Evolutionary conservation across 2,113 vertebrate species (phyloP).

Genomic region (Sturnira hondurensis): DNA sequence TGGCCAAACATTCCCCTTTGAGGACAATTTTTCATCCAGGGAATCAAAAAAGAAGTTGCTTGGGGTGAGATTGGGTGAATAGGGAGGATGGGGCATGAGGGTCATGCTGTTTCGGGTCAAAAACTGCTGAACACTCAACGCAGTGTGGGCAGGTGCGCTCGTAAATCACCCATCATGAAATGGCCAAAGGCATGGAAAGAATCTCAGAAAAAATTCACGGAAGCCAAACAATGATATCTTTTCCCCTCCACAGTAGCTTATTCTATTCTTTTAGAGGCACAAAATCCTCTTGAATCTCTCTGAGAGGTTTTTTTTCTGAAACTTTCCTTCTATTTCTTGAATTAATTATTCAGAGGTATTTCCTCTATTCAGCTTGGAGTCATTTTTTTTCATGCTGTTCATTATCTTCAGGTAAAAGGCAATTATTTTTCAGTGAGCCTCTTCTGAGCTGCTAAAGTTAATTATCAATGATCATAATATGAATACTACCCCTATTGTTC

Average conservation of each 20-base stretch:
- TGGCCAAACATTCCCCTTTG: no score
- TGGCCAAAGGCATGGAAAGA: no score
- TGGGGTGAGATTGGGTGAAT: no score
- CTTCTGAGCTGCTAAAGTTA: neutral
- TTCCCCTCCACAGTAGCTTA: neutral
- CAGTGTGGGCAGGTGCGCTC: no score
- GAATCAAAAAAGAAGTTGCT: no score
- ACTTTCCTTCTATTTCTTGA: conserved; percentile 10
- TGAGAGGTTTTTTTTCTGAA: neutral
- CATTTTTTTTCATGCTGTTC: neutral
- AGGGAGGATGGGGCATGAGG: no score
- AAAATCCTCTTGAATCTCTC: neutral
- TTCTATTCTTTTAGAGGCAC: neutral
- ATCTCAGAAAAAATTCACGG: no score
- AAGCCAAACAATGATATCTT: neutral
- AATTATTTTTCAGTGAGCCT: neutral
- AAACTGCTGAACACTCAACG: no score
- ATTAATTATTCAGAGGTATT: neutral
- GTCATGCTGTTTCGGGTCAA: no score
- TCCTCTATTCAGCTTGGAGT: neutral
- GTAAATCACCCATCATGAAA: no score
- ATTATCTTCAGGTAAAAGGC: neutral
- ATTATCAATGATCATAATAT: neutral
- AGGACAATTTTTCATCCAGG: no score
- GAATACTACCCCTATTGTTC: neutral